Percentiles rank a stretch among this genome's conserved stretches.
Conservation (phyloP, 2,888 invertebrate genomes). For the Rotaria sp. region DNA sequence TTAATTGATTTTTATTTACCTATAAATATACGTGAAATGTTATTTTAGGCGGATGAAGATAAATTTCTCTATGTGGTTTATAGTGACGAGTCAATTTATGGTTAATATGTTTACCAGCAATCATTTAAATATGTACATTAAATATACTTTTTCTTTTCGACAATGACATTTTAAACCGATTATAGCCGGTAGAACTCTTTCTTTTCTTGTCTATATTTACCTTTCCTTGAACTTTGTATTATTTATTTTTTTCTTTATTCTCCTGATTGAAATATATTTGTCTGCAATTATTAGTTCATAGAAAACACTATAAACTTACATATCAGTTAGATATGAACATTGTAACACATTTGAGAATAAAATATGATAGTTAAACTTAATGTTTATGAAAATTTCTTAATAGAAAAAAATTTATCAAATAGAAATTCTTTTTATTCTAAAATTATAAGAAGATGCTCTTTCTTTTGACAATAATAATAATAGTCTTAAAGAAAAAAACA, state of each 20-base stretch:
- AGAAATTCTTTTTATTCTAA: too few relatives aligned
- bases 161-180: not conserved
- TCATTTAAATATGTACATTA: not conserved
- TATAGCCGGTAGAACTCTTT: not conserved
- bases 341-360: too few relatives aligned
- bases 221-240: not conserved
- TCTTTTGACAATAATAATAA: too few relatives aligned
- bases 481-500: too few relatives aligned
- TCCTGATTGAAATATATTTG: not conserved
- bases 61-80: conserved; percentile 98
- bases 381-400: too few relatives aligned
- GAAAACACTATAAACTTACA: not conserved
- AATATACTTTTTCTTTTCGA: not conserved
- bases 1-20: not conserved
- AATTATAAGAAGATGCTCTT: too few relatives aligned
- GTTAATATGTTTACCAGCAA: conserved; percentile 51
- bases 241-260: not conserved
- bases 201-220: not conserved
- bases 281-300: not conserved
- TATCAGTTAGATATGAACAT: not conserved
- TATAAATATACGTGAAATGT: not conserved
- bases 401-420: too few relatives aligned
- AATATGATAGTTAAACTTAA: too few relatives aligned
- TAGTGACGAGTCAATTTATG: conserved; percentile 98
- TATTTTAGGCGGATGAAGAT: conserved; percentile 82